Evolutionary conservation across 1,140 invertebrate genomes (phyloP).

Genomic region (Panonychus citri): DNA sequence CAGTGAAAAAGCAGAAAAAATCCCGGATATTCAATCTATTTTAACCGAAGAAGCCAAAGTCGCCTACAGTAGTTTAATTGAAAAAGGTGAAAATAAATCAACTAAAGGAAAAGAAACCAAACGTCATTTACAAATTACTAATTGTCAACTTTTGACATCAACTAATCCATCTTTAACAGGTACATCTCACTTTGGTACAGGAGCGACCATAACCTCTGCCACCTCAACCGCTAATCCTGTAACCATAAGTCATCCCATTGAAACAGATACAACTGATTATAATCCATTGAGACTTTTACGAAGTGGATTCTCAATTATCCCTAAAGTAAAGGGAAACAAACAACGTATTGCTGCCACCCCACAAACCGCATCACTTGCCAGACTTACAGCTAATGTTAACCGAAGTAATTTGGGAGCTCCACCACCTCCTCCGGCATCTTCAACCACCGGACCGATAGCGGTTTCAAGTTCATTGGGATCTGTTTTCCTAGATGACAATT

Average conservation of each 20-base stretch:
- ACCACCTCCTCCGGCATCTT: constrained; percentile 9
- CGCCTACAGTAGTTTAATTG: constrained; percentile 72
- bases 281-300: constrained; percentile 50
- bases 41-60: constrained; percentile 43
- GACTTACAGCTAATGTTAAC: constrained; percentile 1
- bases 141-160: too few species aligned
- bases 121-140: not conserved
- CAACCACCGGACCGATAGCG: not conserved
- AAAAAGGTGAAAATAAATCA: constrained; percentile 25
- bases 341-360: constrained; percentile 19
- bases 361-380: constrained; percentile 15
- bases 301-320: constrained; percentile 30
- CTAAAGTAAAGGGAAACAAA: constrained; percentile 33
- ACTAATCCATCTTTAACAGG: too few species aligned
- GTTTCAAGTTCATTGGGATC: too few species aligned
- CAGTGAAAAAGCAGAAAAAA: constrained; percentile 63
- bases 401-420: constrained; percentile 10
- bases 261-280: constrained; percentile 24
- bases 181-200: too few species aligned
- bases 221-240: too few species aligned
- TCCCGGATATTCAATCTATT: constrained; percentile 36
- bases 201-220: too few species aligned
- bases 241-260: constrained; percentile 9
- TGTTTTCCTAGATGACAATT: not conserved
- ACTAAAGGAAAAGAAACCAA: not conserved